Conservation (phyloP, 92 coral and sea anemone species). For the Blastomussa wellsi region DNA sequence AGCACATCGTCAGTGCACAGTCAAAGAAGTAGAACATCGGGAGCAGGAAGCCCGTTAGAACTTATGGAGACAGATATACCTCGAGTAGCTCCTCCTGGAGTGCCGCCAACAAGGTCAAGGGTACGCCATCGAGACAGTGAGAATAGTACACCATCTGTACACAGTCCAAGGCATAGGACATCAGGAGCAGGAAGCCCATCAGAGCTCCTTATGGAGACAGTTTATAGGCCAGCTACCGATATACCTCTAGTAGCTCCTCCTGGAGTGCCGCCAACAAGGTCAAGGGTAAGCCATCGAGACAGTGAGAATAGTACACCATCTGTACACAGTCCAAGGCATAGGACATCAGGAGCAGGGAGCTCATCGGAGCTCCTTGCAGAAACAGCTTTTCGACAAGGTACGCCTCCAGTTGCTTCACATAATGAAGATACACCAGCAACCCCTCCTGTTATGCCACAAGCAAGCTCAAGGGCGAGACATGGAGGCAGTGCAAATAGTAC, state of each 20-base stretch:
- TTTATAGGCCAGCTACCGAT: background rate
- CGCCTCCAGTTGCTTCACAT: conserved; percentile 7
- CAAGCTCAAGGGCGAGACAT: background rate
- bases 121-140: conserved; percentile 1
- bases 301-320: background rate
- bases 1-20: background rate
- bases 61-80: background rate
- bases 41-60: conserved; percentile 21
- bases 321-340: conserved; percentile 7
- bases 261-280: background rate
- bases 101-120: background rate
- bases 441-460: conserved; percentile 4
- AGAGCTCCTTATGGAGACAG: conserved; percentile 12
- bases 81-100: conserved; percentile 1
- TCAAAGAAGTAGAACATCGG: conserved; percentile 11
- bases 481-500: conserved; percentile 5
- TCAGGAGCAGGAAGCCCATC: conserved; percentile 19
- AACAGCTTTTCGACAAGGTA: conserved; percentile 6
- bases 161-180: conserved; percentile 13
- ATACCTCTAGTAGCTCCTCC: background rate
- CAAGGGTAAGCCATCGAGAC: background rate
- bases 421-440: background rate
- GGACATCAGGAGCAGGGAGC: conserved; percentile 15
- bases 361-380: conserved; percentile 14
- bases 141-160: background rate